These are phyloP conservation scores for Trichonephila inaurata DNA, from an alignment of 1,140 invertebrate genomes.

Conservation along the genomic window DNA sequence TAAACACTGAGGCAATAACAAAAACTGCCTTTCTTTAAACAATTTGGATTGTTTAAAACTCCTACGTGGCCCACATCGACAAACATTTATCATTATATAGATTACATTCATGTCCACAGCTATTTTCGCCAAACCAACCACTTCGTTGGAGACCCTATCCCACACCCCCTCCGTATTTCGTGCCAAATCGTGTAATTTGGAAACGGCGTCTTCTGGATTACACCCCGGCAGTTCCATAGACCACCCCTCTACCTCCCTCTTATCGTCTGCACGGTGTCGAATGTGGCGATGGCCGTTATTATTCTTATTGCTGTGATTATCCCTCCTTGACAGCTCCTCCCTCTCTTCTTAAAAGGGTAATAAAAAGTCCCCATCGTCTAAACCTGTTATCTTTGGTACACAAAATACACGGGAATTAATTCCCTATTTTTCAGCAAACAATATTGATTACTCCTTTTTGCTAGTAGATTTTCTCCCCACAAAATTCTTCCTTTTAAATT, in stretches of 20 bases:
- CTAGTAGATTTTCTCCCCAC: neutral
- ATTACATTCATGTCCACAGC: too few species aligned
- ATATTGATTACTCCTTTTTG: conserved; percentile 30
- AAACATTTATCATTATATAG: neutral
- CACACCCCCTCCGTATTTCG: neutral
- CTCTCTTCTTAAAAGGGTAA: neutral
- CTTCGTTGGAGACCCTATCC: neutral
- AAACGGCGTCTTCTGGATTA: neutral
- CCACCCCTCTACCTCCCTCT: neutral
- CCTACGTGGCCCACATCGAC: too few species aligned
- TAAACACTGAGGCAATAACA: neutral
- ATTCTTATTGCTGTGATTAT: conserved; percentile 10
- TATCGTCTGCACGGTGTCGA: neutral
- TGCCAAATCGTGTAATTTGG: neutral
- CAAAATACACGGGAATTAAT: neutral
- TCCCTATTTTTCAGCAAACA: conserved; percentile 3
- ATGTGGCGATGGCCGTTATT: neutral
- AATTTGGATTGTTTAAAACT: neutral
- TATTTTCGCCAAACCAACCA: neutral
- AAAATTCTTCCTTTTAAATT: too few species aligned
- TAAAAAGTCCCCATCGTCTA: neutral
- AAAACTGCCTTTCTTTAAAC: neutral
- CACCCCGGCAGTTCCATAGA: neutral
- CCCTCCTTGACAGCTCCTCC: neutral
- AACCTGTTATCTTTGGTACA: neutral